Evolutionary conservation across 2,888 invertebrate genomes (phyloP).

Genomic region (Leptura quadrifasciata): DNA sequence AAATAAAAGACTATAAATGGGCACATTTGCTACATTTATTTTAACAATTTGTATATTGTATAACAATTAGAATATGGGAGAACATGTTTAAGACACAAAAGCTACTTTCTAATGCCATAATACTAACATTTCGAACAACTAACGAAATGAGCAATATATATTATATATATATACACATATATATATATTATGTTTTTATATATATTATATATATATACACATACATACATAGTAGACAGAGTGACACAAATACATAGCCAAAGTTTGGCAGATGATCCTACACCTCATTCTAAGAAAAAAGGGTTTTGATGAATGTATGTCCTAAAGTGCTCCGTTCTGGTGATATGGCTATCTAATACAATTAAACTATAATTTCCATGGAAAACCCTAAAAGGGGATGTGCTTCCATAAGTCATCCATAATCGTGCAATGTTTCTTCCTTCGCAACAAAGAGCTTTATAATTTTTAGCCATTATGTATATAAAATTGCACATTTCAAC

Average conservation of each 20-base stretch:
- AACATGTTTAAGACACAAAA: conserved; percentile 73
- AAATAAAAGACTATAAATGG: conserved; percentile 53
- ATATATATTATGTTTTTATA: conserved; percentile 59
- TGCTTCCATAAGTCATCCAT: no score
- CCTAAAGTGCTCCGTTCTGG: neutral
- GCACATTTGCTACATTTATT: conserved; percentile 74
- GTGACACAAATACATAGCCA: conserved; percentile 7
- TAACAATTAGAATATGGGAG: conserved; percentile 73
- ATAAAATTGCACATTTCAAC: no score
- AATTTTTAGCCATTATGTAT: no score
- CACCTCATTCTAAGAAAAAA: conserved; percentile 7
- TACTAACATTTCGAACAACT: conserved; percentile 63
- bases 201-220: conserved; percentile 55
- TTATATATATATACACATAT: conserved; percentile 55
- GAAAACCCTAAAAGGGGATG: no score
- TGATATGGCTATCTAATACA: neutral
- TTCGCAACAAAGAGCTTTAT: no score
- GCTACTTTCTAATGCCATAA: conserved; percentile 69
- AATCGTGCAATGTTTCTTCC: no score
- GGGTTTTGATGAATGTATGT: neutral
- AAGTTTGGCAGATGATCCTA: conserved; percentile 1
- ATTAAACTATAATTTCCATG: no score
- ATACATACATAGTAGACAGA: conserved; percentile 41
- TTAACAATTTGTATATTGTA: conserved; percentile 72
- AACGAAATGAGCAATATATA: conserved; percentile 43